Percentiles rank a stretch among this genome's conserved stretches.
These are phyloP conservation scores for Thalassaphorura encarpata DNA, from an alignment of 1,140 invertebrate genomes.

Conservation along the genomic window DNA sequence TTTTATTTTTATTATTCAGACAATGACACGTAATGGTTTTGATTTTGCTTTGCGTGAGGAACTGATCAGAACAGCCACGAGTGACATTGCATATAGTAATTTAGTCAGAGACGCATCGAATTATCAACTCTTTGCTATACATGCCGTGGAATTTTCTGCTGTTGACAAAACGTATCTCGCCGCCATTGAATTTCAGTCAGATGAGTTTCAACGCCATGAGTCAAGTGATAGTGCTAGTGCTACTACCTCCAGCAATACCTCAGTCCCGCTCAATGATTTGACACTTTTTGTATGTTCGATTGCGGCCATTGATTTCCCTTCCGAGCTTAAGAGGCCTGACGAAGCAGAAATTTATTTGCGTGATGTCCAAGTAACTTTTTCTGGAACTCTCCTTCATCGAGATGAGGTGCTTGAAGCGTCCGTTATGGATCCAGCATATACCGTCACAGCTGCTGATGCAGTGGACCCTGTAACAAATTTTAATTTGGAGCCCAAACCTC, in stretches of 20 bases:
- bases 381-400: neutral
- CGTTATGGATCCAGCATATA: too few species aligned
- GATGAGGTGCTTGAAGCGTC: too few species aligned
- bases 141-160: slow-evolving; percentile 17
- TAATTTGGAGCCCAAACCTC: neutral
- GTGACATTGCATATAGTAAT: neutral
- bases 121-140: neutral
- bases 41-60: neutral
- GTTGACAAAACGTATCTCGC: slow-evolving; percentile 11
- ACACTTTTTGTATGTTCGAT: too few species aligned
- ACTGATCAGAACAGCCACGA: neutral
- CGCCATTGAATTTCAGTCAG: slow-evolving; percentile 6
- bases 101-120: neutral
- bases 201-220: neutral
- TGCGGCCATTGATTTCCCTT: neutral
- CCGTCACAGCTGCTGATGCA: too few species aligned
- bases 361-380: neutral
- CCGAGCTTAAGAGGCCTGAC: neutral
- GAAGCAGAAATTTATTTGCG: neutral
- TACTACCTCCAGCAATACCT: neutral
- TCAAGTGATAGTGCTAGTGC: neutral
- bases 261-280: too few species aligned
- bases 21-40: neutral
- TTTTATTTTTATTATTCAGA: too few species aligned
- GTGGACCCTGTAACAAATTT: too few species aligned